Evolutionary conservation across 2,113 vertebrate species (phyloP).

Genomic region (Pterocles gutturalis): DNA sequence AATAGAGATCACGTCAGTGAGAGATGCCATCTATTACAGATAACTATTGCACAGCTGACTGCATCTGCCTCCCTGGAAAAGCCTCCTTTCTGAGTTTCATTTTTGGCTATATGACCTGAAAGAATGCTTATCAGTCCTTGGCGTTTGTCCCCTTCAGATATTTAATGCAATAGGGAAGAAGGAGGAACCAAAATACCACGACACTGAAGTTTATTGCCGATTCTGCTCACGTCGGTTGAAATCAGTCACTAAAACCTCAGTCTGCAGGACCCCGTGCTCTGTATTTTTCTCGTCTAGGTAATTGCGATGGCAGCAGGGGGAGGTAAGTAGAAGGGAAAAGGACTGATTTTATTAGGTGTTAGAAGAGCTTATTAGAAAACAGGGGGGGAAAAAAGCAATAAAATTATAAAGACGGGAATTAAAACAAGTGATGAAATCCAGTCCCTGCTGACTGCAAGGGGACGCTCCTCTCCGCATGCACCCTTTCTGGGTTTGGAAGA

Average conservation of each 20-base stretch:
- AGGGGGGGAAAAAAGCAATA: background rate
- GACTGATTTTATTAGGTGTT: constrained; percentile 57
- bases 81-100: constrained; percentile 65
- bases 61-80: constrained; percentile 53
- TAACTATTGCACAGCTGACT: constrained; percentile 49
- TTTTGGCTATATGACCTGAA: background rate
- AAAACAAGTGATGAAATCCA: constrained; percentile 47
- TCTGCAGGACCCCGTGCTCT: constrained; percentile 37
- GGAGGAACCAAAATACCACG: constrained; percentile 48
- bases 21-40: constrained; percentile 58
- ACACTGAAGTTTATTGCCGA: constrained; percentile 55
- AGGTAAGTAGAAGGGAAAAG: constrained; percentile 68
- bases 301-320: constrained; percentile 55
- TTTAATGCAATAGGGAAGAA: background rate
- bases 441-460: constrained; percentile 29
- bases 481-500: constrained; percentile 59
- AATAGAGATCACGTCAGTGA: constrained; percentile 40
- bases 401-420: constrained; percentile 28
- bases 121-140: constrained; percentile 46
- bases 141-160: constrained; percentile 31
- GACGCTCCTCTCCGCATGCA: background rate
- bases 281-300: constrained; percentile 67
- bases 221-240: constrained; percentile 63
- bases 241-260: constrained; percentile 60
- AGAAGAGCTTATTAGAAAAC: constrained; percentile 57